Conservation (phyloP, 92 coral and sea anemone genomes). For the Chrysogorgia sp. region DNA sequence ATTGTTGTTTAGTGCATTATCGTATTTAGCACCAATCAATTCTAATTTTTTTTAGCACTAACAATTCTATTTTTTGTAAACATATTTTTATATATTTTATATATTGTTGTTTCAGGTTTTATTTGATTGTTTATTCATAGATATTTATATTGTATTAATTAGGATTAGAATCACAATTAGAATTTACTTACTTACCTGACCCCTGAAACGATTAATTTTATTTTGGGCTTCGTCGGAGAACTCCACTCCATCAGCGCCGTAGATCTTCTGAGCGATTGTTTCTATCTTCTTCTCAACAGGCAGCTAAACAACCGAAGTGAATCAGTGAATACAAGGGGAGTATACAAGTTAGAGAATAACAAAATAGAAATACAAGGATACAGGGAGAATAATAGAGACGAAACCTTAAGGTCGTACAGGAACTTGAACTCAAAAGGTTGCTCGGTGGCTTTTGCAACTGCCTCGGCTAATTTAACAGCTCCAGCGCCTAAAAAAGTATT, state of each 20-base stretch:
- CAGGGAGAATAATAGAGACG: neutral
- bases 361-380: neutral
- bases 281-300: slow-evolving; percentile 92
- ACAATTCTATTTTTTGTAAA: too few species aligned
- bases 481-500: slow-evolving; percentile 73
- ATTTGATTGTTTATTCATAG: too few species aligned
- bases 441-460: slow-evolving; percentile 79
- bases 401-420: slow-evolving; percentile 85
- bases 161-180: neutral
- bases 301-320: slow-evolving; percentile 51
- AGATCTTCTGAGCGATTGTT: slow-evolving; percentile 94
- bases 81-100: too few species aligned
- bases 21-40: too few species aligned
- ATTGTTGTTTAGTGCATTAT: too few species aligned
- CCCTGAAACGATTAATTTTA: slow-evolving; percentile 72
- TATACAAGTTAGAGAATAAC: too few species aligned
- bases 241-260: slow-evolving; percentile 95
- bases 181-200: slow-evolving; percentile 61
- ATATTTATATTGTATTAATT: neutral
- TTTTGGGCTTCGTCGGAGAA: slow-evolving; percentile 76
- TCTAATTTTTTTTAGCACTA: too few species aligned
- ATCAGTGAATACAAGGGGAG: neutral
- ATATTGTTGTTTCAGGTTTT: too few species aligned
- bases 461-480: slow-evolving; percentile 80
- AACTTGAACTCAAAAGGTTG: slow-evolving; percentile 91